phyloP scores from a whole-genome alignment of 2,888 invertebrate species.

The Cosmorhoe ocellata region DNA sequence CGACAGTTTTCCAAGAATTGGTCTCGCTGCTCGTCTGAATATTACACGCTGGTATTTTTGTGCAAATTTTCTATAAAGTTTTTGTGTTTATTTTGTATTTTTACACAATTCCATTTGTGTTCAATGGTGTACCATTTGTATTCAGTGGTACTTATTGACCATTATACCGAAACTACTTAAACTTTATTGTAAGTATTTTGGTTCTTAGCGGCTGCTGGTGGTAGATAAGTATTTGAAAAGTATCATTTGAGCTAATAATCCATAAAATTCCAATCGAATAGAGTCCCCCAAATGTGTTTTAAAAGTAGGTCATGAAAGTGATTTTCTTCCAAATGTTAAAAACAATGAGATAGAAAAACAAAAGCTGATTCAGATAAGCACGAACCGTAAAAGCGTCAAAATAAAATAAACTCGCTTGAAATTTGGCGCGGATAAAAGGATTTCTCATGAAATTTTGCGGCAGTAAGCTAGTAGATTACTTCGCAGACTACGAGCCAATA shows the following conservation, averaged over 20 bases:
- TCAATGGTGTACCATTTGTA: no score
- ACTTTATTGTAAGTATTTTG: no score
- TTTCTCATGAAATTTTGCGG: no score
- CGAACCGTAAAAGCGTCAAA: constrained; percentile 8
- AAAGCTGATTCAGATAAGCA: constrained; percentile 4
- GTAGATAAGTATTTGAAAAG: no score
- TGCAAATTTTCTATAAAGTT: background rate
- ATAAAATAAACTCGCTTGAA: constrained; percentile 6
- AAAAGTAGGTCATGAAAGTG: no score
- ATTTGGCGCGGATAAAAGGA: constrained; percentile 18
- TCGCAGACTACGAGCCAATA: background rate
- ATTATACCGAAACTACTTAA: no score
- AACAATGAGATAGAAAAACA: constrained; percentile 5
- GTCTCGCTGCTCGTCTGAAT: background rate
- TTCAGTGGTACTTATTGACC: no score
- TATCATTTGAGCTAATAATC: no score
- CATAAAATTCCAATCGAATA: no score
- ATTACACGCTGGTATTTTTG: background rate
- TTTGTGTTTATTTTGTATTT: background rate
- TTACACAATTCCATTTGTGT: background rate
- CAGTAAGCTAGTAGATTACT: constrained; percentile 3
- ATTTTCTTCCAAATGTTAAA: background rate
- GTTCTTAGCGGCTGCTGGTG: no score
- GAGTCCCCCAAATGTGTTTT: no score
- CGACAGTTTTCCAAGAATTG: constrained; percentile 1